Conservation (phyloP, 2,888 invertebrate genomes). For the Cordilura impudica region DNA sequence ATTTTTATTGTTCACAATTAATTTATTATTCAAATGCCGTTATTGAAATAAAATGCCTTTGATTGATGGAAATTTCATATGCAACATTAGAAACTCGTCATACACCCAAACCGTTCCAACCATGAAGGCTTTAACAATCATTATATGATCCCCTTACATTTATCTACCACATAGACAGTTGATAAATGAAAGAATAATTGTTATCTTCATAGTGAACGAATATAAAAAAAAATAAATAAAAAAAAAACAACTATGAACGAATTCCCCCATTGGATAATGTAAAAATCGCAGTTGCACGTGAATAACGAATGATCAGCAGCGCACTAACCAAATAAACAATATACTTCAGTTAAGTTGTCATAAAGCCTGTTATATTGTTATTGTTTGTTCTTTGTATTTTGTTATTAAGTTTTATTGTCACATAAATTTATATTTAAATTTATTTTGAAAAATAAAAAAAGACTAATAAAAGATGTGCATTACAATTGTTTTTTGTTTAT, state of each 20-base stretch:
- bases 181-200: background rate
- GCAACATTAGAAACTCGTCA: too few relatives aligned
- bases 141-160: too few relatives aligned
- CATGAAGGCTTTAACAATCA: too few relatives aligned
- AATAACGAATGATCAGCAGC: conserved; percentile 48
- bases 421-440: conserved; percentile 43
- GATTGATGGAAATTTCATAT: background rate
- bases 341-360: conserved; percentile 36
- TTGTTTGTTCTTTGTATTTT: background rate
- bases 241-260: background rate
- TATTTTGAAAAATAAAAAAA: background rate
- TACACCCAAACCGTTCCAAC: too few relatives aligned
- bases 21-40: conserved; percentile 22
- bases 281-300: conserved; percentile 41
- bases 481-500: background rate
- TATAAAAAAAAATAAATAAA: too few relatives aligned
- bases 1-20: conserved; percentile 36
- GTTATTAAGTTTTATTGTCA: background rate
- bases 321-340: conserved; percentile 14
- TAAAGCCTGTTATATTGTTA: conserved; percentile 28
- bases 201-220: background rate
- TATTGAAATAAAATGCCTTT: background rate
- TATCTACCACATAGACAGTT: background rate
- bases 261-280: background rate
- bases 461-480: conserved; percentile 24